Evolutionary conservation across 37 sponge, comb jelly and placozoan genomes (phyloP).

Genomic region (Tethya wilhelma): DNA sequence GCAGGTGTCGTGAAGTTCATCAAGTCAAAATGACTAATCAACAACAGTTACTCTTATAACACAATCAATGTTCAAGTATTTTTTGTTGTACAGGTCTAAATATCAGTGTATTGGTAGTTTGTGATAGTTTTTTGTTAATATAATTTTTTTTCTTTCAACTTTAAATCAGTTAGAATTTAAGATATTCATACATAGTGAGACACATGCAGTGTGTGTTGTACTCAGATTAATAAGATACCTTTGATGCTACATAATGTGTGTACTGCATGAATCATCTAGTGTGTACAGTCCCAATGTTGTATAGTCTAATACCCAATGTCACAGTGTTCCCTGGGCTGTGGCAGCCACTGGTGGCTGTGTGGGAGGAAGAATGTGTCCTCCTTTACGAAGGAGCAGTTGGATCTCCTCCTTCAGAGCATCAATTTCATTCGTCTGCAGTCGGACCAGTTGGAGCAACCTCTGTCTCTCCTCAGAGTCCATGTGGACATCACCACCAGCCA

Average conservation of each 20-base stretch:
- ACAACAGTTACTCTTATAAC: too few relatives aligned
- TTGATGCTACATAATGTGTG: too few relatives aligned
- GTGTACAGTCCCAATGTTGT: background rate
- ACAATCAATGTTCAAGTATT: too few relatives aligned
- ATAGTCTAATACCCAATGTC: background rate
- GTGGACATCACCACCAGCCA: slow-evolving; percentile 22
- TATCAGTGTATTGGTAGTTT: too few relatives aligned
- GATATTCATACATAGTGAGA: too few relatives aligned
- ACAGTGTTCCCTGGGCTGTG: background rate
- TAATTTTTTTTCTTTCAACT: too few relatives aligned
- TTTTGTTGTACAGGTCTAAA: too few relatives aligned
- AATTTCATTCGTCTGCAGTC: slow-evolving; percentile 81
- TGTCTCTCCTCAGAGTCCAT: slow-evolving; percentile 64
- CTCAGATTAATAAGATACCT: too few relatives aligned
- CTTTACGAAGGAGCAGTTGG: slow-evolving; percentile 76
- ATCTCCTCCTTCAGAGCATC: slow-evolving; percentile 86
- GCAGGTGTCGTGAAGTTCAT: slow-evolving; percentile 48
- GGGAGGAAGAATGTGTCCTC: slow-evolving; percentile 92
- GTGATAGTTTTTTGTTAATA: too few relatives aligned
- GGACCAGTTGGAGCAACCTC: slow-evolving; percentile 67
- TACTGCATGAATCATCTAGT: background rate
- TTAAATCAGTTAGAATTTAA: too few relatives aligned
- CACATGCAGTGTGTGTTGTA: too few relatives aligned
- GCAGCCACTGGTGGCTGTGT: slow-evolving; percentile 60
- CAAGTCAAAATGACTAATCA: too few relatives aligned